Percentiles rank a stretch among this genome's conserved stretches.
Conservation (phyloP, 2,888 invertebrate genomes). For the Lamproptera curius region DNA sequence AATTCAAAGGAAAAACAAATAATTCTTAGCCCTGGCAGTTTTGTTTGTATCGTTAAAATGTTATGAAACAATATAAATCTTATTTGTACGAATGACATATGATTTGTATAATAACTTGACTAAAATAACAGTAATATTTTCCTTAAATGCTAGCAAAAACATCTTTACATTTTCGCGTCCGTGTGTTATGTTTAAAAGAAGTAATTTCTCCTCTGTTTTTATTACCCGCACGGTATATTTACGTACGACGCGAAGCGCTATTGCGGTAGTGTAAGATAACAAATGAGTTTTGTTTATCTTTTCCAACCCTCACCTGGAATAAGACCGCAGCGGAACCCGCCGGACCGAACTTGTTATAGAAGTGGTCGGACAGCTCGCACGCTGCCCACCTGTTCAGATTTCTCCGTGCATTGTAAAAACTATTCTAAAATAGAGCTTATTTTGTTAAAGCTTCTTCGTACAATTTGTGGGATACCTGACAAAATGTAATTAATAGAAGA, state of each 20-base stretch:
- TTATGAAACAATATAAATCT: too few species aligned
- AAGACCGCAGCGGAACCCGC: slow-evolving; percentile 13
- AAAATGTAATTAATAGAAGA: too few species aligned
- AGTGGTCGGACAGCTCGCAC: neutral
- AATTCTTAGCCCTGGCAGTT: too few species aligned
- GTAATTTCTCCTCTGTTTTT: slow-evolving; percentile 16
- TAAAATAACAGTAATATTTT: too few species aligned
- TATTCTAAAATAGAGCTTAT: too few species aligned
- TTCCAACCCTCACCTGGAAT: slow-evolving; percentile 16
- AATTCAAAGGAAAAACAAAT: too few species aligned
- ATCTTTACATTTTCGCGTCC: slow-evolving; percentile 1
- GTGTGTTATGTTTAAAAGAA: slow-evolving; percentile 3
- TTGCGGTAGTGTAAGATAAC: slow-evolving; percentile 17
- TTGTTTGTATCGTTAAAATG: too few species aligned
- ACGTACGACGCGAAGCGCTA: slow-evolving; percentile 10
- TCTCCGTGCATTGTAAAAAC: neutral
- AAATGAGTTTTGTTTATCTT: slow-evolving; percentile 20
- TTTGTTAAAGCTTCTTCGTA: too few species aligned
- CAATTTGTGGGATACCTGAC: too few species aligned
- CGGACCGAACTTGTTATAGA: neutral
- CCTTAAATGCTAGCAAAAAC: neutral
- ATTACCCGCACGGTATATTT: slow-evolving; percentile 8
- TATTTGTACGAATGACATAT: too few species aligned
- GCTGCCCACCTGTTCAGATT: neutral
- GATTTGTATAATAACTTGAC: too few species aligned